These are phyloP conservation scores for Scomber japonicus DNA, from an alignment of 2,113 vertebrate species.

Conservation along the genomic window DNA sequence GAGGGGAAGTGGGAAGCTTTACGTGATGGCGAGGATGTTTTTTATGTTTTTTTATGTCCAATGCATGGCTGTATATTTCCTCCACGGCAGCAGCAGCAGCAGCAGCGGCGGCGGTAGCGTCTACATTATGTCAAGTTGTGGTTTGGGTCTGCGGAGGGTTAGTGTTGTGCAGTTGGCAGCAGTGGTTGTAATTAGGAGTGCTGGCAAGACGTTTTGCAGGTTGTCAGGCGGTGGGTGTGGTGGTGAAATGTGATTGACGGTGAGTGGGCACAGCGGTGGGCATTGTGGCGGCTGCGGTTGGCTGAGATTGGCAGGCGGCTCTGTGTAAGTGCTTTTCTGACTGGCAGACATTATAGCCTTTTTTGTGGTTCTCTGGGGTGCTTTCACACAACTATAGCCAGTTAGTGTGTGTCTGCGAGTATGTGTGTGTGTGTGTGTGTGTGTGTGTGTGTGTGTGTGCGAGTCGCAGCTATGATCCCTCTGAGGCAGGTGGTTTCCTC, in stretches of 20 bases:
- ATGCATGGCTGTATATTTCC: neutral
- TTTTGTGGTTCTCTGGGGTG: conserved; percentile 54
- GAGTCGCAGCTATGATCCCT: conserved; percentile 22
- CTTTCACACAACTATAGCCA: conserved; percentile 47
- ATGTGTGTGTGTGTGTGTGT: neutral
- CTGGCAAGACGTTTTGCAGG: conserved; percentile 57
- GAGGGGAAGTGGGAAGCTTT: conserved; percentile 10
- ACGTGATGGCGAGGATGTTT: conserved; percentile 1
- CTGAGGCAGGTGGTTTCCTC: conserved; percentile 37
- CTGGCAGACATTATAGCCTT: conserved; percentile 56
- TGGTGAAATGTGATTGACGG: conserved; percentile 61
- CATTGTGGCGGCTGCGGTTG: conserved; percentile 58
- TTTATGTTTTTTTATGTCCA: neutral
- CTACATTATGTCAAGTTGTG: conserved; percentile 40
- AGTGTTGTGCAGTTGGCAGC: conserved; percentile 44
- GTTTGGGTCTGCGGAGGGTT: conserved; percentile 23
- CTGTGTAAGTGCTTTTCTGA: conserved; percentile 65
- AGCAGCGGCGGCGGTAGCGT: neutral
- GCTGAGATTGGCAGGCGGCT: conserved; percentile 71
- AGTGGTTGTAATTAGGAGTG: conserved; percentile 48
- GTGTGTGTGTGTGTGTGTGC: conserved; percentile 9
- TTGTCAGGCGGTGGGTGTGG: conserved; percentile 64
- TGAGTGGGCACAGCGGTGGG: conserved; percentile 65
- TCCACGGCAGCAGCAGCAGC: neutral
- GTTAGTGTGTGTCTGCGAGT: conserved; percentile 31